Evolutionary conservation across 2,797 vertebrate species (phyloP), one percentile per base, ranked within the genome.

Genomic region (Bradypus variegatus): DNA sequence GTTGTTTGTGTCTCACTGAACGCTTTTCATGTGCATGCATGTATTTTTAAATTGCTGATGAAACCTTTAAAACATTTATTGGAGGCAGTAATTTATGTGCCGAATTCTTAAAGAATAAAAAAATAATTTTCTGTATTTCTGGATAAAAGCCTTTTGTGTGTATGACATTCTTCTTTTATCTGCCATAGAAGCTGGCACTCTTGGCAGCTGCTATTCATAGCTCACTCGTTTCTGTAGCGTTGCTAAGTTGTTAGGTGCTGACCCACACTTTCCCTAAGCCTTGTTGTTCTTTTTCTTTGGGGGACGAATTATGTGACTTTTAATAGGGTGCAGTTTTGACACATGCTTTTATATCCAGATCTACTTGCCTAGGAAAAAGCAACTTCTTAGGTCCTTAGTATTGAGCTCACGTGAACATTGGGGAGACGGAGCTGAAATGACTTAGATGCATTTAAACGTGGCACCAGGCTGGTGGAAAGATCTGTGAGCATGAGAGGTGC

Each of bases 181-280:
- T 94, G 93, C 93, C 94, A 92, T 95, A 45, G 94, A 91, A 92
- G 88, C 73, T 58, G 93, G 95, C 92, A 62, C 91, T 93, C 95
- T 84, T 90, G 96, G 95, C 94, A 94, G 95, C 84, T 58, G 75
- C 92, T 83, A 18, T 90, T 95, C 11, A 3, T 95, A 86, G 91
- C 93, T 83, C 77, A 86, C 92, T 83, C 91, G 95, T 89, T 90
- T 93, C 95, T 89, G 64, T n/a, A 65, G 87, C 29, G 75, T 85
- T 96, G 96, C 96, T 95, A 94, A 92, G 96, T 93, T 93, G 96
- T 89, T 58, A 53, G 94, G 50, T 89, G 93, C 67, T 89, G 92
- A 95, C 94, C 97, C 94, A 78, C 94, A 89, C 91, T 91, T 45
- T 91, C 65, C 96, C 93, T 93, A 58, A 86, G 95, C 53, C 86